Evolutionary conservation across 2,888 invertebrate species (phyloP), one percentile per base, ranked within the genome.

Genomic region (Aphodius granarius): DNA sequence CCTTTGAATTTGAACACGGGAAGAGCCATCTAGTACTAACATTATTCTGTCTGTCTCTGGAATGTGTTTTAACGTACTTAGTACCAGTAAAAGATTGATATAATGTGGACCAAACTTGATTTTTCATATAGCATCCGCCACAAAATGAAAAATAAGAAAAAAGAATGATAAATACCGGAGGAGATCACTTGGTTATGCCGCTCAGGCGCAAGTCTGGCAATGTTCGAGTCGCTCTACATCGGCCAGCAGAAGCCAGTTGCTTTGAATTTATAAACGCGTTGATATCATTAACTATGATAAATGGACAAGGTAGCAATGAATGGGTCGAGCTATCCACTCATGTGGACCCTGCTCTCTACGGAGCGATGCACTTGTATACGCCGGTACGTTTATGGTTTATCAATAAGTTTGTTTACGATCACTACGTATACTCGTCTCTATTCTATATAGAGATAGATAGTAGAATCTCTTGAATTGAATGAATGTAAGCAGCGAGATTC

Each of bases 251-350:
- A 22, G 20, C 22, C 68, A 22, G 68, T 20, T 22, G 68, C 68
- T 68, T 68, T 68, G 68, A 68, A 68, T 68, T 22, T 20, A 22
- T 21, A 22, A 68, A 68, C 68, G 21, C 68, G 68, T 20, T 68
- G 68, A 20, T 68, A 68, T 68, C 68, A 68, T 68, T 68, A 68
- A 68, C 21, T 68, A 68, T 68, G 68, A 68, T 68, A 68, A 68
- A 68, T 68, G 68, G 68, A 20, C 20, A 16, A 22, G 21, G 22
- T 5, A 68, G 68, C 21, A 21, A 68, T 68, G 68, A 68, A 68
- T 68, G 68, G 68, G 21, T 21, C 43, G 9, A 43, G 43, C 43
- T 43, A 43, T 43, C 43, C 43, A 43, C 43, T 43, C 43, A 43
- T 43, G 43, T 13, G 43, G 4, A n/a, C n/a, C n/a, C 43, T 13